phyloP scores from a whole-genome alignment of 2,113 vertebrate species.

The Chloropsis cyanopogon region DNA sequence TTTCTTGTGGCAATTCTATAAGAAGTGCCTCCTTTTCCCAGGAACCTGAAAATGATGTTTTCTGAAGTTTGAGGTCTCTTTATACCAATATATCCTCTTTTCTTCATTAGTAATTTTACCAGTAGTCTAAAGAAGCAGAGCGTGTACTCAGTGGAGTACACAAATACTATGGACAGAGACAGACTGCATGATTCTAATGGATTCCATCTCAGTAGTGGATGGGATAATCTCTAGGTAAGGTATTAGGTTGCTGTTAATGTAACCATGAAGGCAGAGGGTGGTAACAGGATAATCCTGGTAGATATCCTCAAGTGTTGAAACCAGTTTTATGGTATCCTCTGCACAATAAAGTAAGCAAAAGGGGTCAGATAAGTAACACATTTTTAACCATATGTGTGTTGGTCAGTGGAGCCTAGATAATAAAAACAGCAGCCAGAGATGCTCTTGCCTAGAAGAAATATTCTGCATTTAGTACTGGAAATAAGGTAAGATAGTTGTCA shows the following conservation, averaged over 20 bases:
- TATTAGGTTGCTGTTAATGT: slow-evolving; percentile 37
- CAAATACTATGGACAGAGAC: not conserved
- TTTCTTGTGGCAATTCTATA: not conserved
- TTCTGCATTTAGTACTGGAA: not conserved
- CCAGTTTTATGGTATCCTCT: slow-evolving; percentile 11
- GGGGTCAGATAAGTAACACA: not conserved
- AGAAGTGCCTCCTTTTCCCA: not conserved
- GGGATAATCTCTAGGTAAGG: not conserved
- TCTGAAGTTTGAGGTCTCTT: not conserved
- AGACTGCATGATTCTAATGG: not conserved
- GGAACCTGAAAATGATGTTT: not conserved
- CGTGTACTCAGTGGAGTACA: not conserved
- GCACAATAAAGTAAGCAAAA: not conserved
- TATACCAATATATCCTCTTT: not conserved
- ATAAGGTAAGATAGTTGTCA: not conserved
- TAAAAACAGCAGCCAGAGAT: not conserved
- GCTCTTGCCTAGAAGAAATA: not conserved
- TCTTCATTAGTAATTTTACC: not conserved
- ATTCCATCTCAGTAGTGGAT: not conserved
- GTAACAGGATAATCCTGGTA: slow-evolving; percentile 41
- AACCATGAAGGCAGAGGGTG: slow-evolving; percentile 4
- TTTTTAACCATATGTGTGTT: slow-evolving; percentile 8
- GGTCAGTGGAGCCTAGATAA: not conserved
- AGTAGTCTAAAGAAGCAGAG: not conserved
- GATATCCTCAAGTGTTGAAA: slow-evolving; percentile 35